Percentiles rank a stretch among this genome's conserved stretches.
Conservation (phyloP, 2,113 vertebrate genomes). For the Amphiprion ocellaris region DNA sequence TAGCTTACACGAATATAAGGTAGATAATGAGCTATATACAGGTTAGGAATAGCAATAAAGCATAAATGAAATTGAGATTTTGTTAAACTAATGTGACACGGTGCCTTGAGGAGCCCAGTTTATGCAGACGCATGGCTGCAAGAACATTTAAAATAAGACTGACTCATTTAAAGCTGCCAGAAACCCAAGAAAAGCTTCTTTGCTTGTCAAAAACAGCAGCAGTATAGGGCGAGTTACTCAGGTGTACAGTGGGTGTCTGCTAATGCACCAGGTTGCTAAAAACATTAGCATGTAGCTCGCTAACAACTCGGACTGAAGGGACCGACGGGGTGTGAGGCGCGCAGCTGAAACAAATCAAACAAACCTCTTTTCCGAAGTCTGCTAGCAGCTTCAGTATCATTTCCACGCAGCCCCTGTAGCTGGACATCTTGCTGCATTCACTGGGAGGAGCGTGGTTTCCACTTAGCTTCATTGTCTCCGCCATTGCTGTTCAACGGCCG, state of each 20-base stretch:
- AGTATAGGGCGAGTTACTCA: neutral
- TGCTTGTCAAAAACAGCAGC: neutral
- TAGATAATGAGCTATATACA: neutral
- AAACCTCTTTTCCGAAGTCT: slow-evolving; percentile 82
- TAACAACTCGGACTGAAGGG: neutral
- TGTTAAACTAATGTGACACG: too few species aligned
- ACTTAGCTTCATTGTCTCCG: slow-evolving; percentile 66
- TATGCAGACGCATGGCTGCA: neutral
- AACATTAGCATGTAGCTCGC: slow-evolving; percentile 69
- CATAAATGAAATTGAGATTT: too few species aligned
- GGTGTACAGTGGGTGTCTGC: slow-evolving; percentile 1
- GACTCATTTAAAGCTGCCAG: neutral
- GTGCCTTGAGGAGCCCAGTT: neutral
- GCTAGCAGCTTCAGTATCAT: slow-evolving; percentile 69
- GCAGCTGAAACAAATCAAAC: slow-evolving; percentile 49
- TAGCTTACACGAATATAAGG: neutral
- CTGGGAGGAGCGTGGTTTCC: neutral
- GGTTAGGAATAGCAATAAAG: neutral
- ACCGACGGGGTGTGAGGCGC: too few species aligned
- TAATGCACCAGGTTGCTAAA: slow-evolving; percentile 58
- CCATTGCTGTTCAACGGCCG: slow-evolving; percentile 65
- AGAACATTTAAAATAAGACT: neutral
- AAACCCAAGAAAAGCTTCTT: neutral
- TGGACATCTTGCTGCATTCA: slow-evolving; percentile 43
- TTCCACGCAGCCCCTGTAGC: slow-evolving; percentile 65